Evolutionary conservation across 35 echinoderm and acorn worm genomes (phyloP).

Genomic region (Heliocidaris tuberculata): DNA sequence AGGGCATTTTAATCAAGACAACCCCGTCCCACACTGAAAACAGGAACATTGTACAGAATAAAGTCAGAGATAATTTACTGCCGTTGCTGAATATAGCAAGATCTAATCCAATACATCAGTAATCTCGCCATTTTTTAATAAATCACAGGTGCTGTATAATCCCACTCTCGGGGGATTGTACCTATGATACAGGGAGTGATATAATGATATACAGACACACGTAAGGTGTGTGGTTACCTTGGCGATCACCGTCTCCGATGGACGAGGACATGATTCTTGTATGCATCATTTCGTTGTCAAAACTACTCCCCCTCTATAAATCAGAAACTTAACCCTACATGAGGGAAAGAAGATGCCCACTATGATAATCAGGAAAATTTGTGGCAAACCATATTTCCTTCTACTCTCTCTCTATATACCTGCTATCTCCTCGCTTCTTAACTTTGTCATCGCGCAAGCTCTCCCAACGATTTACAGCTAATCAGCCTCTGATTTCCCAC

Average conservation of each 20-base stretch:
- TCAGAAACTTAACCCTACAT: slow-evolving; percentile 31
- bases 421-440: not conserved
- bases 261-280: slow-evolving; percentile 16
- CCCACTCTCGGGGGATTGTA: not conserved
- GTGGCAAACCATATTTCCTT: slow-evolving; percentile 43
- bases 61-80: not conserved
- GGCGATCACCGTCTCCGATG: slow-evolving; percentile 29
- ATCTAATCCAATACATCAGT: slow-evolving; percentile 28
- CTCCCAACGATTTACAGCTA: slow-evolving; percentile 47
- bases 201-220: slow-evolving; percentile 47
- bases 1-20: slow-evolving; percentile 9
- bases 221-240: slow-evolving; percentile 31
- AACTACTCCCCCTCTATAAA: slow-evolving; percentile 42
- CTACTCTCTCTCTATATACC: slow-evolving; percentile 7
- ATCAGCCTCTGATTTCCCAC: slow-evolving; percentile 49
- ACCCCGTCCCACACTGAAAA: not conserved
- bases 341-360: not conserved
- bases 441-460: slow-evolving; percentile 26
- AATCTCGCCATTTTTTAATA: slow-evolving; percentile 40
- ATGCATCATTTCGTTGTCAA: slow-evolving; percentile 50
- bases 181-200: slow-evolving; percentile 37
- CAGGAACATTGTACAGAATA: not conserved
- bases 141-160: slow-evolving; percentile 47
- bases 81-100: not conserved
- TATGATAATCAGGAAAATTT: slow-evolving; percentile 32